Conservation (phyloP, 2,797 vertebrate species). For the Podarcis lilfordi region DNA sequence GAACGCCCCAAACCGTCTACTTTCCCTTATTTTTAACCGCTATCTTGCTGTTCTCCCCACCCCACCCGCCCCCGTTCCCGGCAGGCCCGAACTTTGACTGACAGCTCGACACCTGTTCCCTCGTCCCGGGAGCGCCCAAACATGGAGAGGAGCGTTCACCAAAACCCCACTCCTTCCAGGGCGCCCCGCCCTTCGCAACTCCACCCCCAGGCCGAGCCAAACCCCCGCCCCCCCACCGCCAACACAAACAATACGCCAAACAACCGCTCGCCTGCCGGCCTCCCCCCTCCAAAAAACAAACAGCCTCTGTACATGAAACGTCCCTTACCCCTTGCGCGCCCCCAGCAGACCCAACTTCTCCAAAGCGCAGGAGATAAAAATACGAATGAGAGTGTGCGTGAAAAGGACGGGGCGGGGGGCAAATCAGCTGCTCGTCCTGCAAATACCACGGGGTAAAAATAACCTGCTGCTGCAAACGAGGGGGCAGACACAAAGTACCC, state of each 20-base stretch:
- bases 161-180: constrained; percentile 53
- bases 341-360: constrained; percentile 10
- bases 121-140: constrained; percentile 56
- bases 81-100: constrained; percentile 70
- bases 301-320: neutral
- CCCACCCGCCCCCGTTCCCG: neutral
- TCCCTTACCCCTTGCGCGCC: neutral
- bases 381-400: constrained; percentile 29
- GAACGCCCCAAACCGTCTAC: constrained; percentile 60
- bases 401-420: constrained; percentile 62
- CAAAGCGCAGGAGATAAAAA: constrained; percentile 43
- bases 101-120: constrained; percentile 82
- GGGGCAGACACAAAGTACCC: constrained; percentile 57
- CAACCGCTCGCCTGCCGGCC: neutral
- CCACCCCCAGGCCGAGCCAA: constrained; percentile 18
- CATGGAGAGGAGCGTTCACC: constrained; percentile 66
- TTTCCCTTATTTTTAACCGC: neutral
- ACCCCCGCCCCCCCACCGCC: constrained; percentile 7
- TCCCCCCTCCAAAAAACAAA: neutral
- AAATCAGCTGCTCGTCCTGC: constrained; percentile 79
- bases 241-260: neutral
- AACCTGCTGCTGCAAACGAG: constrained; percentile 59
- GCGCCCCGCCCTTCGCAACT: constrained; percentile 46
- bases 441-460: constrained; percentile 80
- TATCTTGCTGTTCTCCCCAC: neutral